Evolutionary conservation across 2,888 invertebrate genomes (phyloP), one percentile per base, ranked within the genome.

Genomic region (Drosophila borealis): DNA sequence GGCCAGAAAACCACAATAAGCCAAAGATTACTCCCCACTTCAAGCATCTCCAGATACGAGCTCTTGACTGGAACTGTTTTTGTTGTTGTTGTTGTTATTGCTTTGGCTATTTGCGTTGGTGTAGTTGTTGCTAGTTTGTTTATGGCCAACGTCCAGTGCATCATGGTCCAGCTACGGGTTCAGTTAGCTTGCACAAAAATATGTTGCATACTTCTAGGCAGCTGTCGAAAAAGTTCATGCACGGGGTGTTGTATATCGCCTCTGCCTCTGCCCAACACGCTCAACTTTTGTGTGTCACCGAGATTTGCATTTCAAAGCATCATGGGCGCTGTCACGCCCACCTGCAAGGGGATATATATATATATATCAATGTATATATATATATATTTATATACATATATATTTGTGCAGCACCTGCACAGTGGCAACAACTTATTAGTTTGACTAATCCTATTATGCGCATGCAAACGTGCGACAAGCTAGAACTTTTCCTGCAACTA

Each of bases 381-480:
- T n/a, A 9, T 14, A 19, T 17, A 42, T 17, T 2, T 37, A 19
- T 4, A 14, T n/a, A 9, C 13, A 19, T 17, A 21, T 39, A n/a
- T 41, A 4, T 29, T 1, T 41, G 11, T 41, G 0, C 33, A 11
- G 17, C 63, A 64, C 65, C 67, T 68, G 64, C 60, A 73, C 50
- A 69, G 49, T 29, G 69, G 65, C 67, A 85, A 73, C 80, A 82
- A 86, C 83, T 83, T 83, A 83, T 83, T 83, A 83, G 78, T 88
- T 80, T 88, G 75, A 80, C 86, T 83, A 83, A 83, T 83, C 88
- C 88, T 83, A 83, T 83, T 83, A 83, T 83, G 88, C 86, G 83
- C 83, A 82, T 78, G 80, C 88, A 88, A 83, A 82, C 82, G 82
- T 82, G 88, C 79, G 82, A 81, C 84, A 78, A 81, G 75, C 69